Conservation (phyloP, 2,113 vertebrate species). For the Lethenteron reissneri region DNA sequence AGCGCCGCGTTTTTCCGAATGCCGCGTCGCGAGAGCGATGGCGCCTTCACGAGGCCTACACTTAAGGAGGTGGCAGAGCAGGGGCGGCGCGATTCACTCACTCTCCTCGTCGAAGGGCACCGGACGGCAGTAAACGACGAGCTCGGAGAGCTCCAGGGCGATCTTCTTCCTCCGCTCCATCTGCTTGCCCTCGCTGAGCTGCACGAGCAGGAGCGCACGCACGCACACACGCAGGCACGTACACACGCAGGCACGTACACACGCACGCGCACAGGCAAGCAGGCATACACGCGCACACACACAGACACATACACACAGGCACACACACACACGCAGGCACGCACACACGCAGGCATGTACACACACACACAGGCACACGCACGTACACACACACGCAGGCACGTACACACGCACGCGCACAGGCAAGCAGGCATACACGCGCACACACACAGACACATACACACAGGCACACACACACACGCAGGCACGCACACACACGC, state of each 20-base stretch:
- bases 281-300: background rate
- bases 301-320: background rate
- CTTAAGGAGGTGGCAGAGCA: background rate
- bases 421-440: too few relatives aligned
- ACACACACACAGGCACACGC: background rate
- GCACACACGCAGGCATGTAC: slow-evolving; percentile 21
- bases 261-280: background rate
- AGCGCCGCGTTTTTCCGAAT: too few relatives aligned
- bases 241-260: background rate
- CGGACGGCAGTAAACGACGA: slow-evolving; percentile 34
- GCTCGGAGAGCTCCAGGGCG: slow-evolving; percentile 31
- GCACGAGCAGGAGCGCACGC: slow-evolving; percentile 4
- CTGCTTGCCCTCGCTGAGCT: slow-evolving; percentile 41
- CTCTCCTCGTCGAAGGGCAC: slow-evolving; percentile 39
- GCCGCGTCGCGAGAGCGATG: too few relatives aligned
- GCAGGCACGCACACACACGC: too few relatives aligned
- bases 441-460: too few relatives aligned
- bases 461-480: too few relatives aligned
- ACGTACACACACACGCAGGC: too few relatives aligned
- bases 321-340: background rate
- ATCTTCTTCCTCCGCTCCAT: slow-evolving; percentile 43
- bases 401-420: too few relatives aligned
- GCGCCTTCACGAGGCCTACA: too few relatives aligned
- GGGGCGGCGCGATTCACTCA: slow-evolving; percentile 14
- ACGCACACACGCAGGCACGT: background rate